These are phyloP conservation scores for Chydorus sphaericus DNA, from an alignment of 2,888 invertebrate species.

Conservation along the genomic window DNA sequence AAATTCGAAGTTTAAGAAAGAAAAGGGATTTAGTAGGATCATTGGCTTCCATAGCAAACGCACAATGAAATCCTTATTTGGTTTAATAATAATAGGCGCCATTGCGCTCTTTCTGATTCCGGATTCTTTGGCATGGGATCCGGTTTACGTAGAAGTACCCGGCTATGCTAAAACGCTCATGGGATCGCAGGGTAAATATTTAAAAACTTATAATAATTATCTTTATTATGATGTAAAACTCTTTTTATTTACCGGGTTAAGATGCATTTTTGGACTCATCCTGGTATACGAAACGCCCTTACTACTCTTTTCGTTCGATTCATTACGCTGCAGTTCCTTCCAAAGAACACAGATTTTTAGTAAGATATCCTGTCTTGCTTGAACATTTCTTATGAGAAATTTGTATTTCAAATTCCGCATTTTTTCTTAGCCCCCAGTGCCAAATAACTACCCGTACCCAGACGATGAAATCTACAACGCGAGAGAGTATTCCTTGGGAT, in stretches of 20 bases:
- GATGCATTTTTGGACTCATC: not conserved
- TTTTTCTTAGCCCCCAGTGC: not conserved
- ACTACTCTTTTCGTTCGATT: constrained; percentile 7
- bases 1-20: too few relatives aligned
- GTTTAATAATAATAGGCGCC: too few relatives aligned
- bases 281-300: not conserved
- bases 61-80: too few relatives aligned
- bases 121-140: not conserved
- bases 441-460: constrained; percentile 2
- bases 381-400: too few relatives aligned
- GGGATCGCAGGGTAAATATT: not conserved
- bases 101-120: not conserved
- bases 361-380: not conserved
- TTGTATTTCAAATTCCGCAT: too few relatives aligned
- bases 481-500: constrained; percentile 1
- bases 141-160: too few relatives aligned
- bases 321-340: constrained; percentile 12
- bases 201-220: not conserved
- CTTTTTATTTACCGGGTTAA: not conserved
- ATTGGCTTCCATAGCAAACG: too few relatives aligned
- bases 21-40: too few relatives aligned
- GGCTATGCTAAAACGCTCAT: not conserved
- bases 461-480: constrained; percentile 13
- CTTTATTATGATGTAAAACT: not conserved
- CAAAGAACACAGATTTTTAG: constrained; percentile 11